phyloP scores from a whole-genome alignment of 2,797 vertebrate genomes.

The Cryptoprocta ferox region DNA sequence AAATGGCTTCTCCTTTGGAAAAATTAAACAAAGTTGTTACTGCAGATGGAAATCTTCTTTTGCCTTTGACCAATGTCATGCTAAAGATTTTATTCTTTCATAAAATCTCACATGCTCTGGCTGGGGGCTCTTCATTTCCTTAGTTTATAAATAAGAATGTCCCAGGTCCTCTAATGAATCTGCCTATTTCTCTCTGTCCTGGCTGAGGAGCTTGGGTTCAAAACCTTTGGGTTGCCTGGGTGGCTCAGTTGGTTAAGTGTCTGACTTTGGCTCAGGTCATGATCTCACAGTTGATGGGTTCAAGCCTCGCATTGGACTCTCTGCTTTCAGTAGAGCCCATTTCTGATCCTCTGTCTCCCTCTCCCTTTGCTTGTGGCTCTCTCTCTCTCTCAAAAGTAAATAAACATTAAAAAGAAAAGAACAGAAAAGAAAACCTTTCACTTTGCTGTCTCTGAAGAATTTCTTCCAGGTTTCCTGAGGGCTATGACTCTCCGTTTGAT shows the following conservation, averaged over 20 bases:
- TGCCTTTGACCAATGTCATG: neutral
- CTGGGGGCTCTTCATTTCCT: neutral
- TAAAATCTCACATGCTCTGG: neutral
- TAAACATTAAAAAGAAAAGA: too few species aligned
- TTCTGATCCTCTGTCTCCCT: too few species aligned
- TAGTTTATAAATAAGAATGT: neutral
- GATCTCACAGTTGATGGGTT: too few species aligned
- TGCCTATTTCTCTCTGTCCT: neutral
- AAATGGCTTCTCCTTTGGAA: neutral
- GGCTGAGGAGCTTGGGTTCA: neutral
- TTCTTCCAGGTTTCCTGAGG: neutral
- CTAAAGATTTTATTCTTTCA: neutral
- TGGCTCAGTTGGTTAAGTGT: too few species aligned
- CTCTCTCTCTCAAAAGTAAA: too few species aligned
- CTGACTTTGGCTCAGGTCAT: too few species aligned
- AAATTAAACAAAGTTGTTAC: neutral
- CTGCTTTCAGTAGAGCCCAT: too few species aligned
- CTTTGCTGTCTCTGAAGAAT: neutral
- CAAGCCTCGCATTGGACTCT: too few species aligned
- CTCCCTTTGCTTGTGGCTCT: too few species aligned
- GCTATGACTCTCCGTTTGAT: neutral
- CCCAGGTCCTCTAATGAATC: neutral
- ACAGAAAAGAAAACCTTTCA: neutral
- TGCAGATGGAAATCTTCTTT: neutral
- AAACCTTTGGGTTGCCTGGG: too few species aligned